Percentiles rank a stretch among this genome's conserved stretches.
phyloP scores from a whole-genome alignment of 2,113 vertebrate genomes.

The Pollimyrus isidori region DNA sequence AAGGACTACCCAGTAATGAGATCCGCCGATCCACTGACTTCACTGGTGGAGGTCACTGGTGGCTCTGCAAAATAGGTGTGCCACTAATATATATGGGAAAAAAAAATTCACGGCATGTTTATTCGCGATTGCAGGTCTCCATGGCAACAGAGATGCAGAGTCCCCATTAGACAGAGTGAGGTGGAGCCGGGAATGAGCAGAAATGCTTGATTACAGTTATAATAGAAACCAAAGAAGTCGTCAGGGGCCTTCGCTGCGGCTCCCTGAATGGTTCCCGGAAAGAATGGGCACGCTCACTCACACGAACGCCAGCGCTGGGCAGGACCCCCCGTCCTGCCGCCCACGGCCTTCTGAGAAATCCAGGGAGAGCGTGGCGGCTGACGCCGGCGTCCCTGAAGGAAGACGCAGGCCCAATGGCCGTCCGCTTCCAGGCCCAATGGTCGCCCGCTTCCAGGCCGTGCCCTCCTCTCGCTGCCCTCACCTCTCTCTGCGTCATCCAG shows the following conservation, averaged over 20 bases:
- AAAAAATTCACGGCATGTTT: not conserved
- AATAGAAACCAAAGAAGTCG: not conserved
- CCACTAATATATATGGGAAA: not conserved
- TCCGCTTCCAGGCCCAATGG: not conserved
- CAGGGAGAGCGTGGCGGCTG: not conserved
- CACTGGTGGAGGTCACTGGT: not conserved
- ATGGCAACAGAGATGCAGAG: not conserved
- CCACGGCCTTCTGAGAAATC: not conserved
- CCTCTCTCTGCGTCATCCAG: not conserved
- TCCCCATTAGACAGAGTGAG: not conserved
- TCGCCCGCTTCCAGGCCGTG: not conserved
- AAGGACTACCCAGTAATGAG: not conserved
- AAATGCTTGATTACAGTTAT: slow-evolving; percentile 5
- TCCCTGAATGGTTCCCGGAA: not conserved
- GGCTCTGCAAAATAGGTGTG: not conserved
- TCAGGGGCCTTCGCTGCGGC: not conserved
- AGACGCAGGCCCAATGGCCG: not conserved
- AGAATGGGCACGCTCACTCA: not conserved
- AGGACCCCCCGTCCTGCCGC: not conserved
- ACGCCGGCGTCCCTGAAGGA: not conserved
- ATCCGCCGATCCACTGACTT: too few relatives aligned
- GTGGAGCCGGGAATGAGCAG: not conserved
- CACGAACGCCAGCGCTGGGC: not conserved
- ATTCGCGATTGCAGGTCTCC: not conserved
- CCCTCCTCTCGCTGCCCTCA: not conserved